phyloP scores from a whole-genome alignment of 2,113 vertebrate species.

The Synchiropus splendidus region DNA sequence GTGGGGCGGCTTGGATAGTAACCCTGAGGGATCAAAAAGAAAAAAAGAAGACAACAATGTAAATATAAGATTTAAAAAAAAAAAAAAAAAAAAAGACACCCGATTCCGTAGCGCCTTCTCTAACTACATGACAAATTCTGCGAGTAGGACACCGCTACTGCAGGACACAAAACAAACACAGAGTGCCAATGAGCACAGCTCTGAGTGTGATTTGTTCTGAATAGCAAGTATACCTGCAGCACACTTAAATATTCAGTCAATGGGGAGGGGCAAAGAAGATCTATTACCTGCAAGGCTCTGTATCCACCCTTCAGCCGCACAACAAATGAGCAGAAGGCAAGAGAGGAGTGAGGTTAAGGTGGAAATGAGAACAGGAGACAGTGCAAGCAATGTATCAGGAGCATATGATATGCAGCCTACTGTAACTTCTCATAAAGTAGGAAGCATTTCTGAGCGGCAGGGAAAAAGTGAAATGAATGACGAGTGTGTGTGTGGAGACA shows the following conservation, averaged over 20 bases:
- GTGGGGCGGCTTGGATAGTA: conserved; percentile 85
- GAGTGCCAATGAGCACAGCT: no score
- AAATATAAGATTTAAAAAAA: background rate
- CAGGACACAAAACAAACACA: background rate
- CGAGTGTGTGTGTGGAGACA: no score
- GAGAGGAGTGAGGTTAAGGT: conserved; percentile 58
- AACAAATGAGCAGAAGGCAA: conserved; percentile 66
- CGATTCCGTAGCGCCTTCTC: no score
- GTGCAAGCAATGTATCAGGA: conserved; percentile 5
- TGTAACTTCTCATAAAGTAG: no score
- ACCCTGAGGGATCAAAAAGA: conserved; percentile 58
- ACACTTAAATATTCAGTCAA: conserved; percentile 3
- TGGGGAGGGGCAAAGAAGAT: conserved; percentile 34
- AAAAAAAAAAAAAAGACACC: no score
- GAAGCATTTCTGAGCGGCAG: no score
- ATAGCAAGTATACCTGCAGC: conserved; percentile 3
- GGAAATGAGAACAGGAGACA: conserved; percentile 45
- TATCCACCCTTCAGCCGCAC: conserved; percentile 94
- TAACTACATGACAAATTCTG: no score
- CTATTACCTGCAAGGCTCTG: conserved; percentile 95
- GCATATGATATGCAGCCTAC: conserved; percentile 25
- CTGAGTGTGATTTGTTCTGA: no score
- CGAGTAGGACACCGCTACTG: no score
- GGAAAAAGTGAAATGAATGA: no score
- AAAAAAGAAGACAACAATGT: background rate